Evolutionary conservation across 2,888 invertebrate genomes (phyloP), one percentile per base, ranked within the genome.

Genomic region (Lottia gigantea): DNA sequence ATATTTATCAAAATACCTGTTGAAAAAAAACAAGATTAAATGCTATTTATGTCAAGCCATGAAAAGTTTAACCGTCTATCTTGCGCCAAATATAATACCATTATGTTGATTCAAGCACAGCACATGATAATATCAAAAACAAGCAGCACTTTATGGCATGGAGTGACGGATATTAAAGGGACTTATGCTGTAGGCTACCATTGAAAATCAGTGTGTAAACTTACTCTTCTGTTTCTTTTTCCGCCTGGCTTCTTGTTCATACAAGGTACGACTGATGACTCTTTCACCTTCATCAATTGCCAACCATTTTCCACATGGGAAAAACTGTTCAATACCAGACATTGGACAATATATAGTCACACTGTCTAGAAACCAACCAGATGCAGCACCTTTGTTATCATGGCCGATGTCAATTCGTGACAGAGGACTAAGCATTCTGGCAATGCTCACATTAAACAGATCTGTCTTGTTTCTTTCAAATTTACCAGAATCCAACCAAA

Each of bases 251-350:
- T 77, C 81, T 63, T 85, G 80, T 75, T 89, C 89, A 71, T 79
- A 79, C 46, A 89, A 78, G 7, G 85, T 84, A n/a, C 86, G 75
- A 74, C 88, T 86, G 14, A 88, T 86, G 19, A 81, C 74, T 7
- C 83, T 82, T 74, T 88, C 88, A 7, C 82, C 88, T 65, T 87
- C 86, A 72, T 87, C 84, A 0, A 76, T 75, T 3, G 88, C 86
- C 62, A 89, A 76, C 89, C 89, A 89, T 74, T 87, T 84, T 45
- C 78, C 78, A 70, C 88, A 88, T 2, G 81, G 79, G 72, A 88
- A 89, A 55, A 80, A 76, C 80, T 89, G 89, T 77, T 88, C 87
- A 15, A 87, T 76, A 11, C 88, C 88, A 16, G 85, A 82, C 23
- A 80, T 80, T 12, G 88, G 86, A 71, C 88, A 88, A 68, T 83